These are phyloP conservation scores for Diarsia mendica DNA, from an alignment of 2,888 invertebrate genomes.

Conservation along the genomic window DNA sequence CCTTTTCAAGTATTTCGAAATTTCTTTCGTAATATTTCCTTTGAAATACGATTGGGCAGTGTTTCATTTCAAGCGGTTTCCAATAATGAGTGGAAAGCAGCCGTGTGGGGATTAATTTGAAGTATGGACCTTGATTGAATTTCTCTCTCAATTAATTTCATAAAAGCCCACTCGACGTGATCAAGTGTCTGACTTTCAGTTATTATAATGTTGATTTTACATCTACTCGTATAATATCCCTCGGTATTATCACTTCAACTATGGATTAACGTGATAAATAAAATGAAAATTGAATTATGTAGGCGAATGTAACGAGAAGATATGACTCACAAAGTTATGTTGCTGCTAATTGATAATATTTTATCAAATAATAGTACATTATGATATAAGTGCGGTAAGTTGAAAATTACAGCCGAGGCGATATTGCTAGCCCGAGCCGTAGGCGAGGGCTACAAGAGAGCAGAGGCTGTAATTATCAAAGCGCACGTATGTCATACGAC, in stretches of 20 bases:
- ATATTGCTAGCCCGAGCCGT: too few species aligned
- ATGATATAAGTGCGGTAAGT: too few species aligned
- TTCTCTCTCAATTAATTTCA: constrained; percentile 77
- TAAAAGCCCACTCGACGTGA: constrained; percentile 68
- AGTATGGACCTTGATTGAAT: constrained; percentile 76
- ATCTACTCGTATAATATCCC: constrained; percentile 1
- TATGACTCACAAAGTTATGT: not conserved
- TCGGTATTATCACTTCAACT: not conserved
- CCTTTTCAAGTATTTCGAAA: constrained; percentile 34
- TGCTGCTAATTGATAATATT: not conserved
- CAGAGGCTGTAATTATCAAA: too few species aligned
- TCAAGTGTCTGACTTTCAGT: constrained; percentile 64
- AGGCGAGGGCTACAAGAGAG: too few species aligned
- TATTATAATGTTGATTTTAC: constrained; percentile 51
- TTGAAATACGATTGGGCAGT: constrained; percentile 60
- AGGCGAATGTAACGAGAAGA: not conserved
- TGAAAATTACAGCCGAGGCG: too few species aligned
- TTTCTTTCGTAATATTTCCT: constrained; percentile 45
- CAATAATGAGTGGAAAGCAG: constrained; percentile 70
- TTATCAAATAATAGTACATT: too few species aligned
- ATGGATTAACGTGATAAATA: not conserved
- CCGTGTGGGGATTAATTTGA: constrained; percentile 74
- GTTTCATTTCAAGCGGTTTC: constrained; percentile 67
- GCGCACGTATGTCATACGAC: too few species aligned
- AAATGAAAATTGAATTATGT: not conserved